phyloP scores from a whole-genome alignment of 2,113 vertebrate genomes.

The Herpetotheres cachinnans region DNA sequence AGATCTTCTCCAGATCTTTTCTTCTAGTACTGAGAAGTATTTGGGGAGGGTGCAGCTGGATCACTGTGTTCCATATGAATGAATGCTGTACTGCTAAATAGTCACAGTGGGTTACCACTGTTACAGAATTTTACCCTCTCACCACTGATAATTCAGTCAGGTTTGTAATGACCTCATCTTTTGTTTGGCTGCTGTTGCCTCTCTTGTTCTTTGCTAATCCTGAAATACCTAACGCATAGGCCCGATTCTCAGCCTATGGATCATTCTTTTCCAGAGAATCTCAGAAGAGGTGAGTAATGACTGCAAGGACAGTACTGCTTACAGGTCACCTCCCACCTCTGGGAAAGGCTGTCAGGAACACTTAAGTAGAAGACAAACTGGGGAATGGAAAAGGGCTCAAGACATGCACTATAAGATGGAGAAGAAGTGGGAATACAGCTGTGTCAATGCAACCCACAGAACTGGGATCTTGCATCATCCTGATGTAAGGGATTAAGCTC shows the following conservation, averaged over 20 bases:
- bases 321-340: not conserved
- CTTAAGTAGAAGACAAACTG: not conserved
- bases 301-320: not conserved
- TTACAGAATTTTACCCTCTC: not conserved
- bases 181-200: not conserved
- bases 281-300: not conserved
- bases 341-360: not conserved
- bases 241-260: accelerated
- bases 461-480: not conserved
- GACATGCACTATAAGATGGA: not conserved
- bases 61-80: not conserved
- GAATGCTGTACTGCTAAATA: not conserved
- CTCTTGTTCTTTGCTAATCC: not conserved
- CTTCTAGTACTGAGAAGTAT: not conserved
- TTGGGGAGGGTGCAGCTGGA: not conserved
- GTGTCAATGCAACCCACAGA: not conserved
- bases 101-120: too few species aligned
- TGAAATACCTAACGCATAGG: accelerated
- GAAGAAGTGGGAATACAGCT: not conserved
- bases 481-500: not conserved
- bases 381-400: not conserved
- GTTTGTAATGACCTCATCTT: not conserved
- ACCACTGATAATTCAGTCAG: not conserved
- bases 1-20: not conserved
- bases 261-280: not conserved